phyloP scores from a whole-genome alignment of 1,140 invertebrate species.

The Meloidogyne hapla region DNA sequence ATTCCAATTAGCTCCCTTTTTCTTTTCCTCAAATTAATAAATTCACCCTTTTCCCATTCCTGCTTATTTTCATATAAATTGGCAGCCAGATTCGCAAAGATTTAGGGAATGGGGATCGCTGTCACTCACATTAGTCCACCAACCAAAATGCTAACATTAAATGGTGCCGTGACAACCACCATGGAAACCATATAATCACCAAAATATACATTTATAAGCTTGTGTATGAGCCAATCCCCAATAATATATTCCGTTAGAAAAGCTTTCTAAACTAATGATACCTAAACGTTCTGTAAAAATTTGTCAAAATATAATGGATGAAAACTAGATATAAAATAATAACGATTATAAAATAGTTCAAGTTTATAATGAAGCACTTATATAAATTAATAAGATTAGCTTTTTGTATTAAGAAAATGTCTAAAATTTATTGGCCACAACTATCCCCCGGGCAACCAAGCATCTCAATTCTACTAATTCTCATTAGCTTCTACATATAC shows the following conservation, averaged over 20 bases:
- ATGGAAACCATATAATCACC: conserved; percentile 5
- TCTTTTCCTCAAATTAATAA: background rate
- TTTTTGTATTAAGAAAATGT: too few species aligned
- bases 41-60: background rate
- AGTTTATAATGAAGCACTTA: too few species aligned
- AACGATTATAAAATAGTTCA: too few species aligned
- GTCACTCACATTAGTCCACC: background rate
- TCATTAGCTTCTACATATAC: background rate
- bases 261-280: background rate
- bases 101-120: background rate
- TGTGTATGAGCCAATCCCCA: background rate
- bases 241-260: background rate
- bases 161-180: background rate
- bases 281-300: background rate
- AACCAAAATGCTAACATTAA: background rate
- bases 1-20: background rate
- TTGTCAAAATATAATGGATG: background rate
- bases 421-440: too few species aligned
- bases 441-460: background rate
- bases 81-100: background rate
- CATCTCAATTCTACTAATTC: background rate
- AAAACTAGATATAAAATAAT: too few species aligned
- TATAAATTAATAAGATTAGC: too few species aligned
- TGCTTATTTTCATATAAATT: background rate
- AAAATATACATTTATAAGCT: background rate